These are phyloP conservation scores for Aporophyla lueneburgensis DNA, from an alignment of 2,888 invertebrate species.

Conservation along the genomic window DNA sequence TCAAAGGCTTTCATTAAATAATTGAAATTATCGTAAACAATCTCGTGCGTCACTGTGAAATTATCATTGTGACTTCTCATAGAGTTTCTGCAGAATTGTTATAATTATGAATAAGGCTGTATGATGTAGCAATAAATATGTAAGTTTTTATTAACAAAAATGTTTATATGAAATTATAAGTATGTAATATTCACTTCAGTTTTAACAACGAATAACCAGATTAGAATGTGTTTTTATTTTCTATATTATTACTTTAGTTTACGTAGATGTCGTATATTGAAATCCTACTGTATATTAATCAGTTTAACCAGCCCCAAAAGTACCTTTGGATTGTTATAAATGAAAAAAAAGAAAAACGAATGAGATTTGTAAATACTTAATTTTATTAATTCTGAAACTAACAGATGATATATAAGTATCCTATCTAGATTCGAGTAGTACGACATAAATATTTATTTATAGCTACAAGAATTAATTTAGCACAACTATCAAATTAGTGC, in stretches of 20 bases:
- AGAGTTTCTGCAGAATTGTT: background rate
- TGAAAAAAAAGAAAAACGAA: constrained; percentile 76
- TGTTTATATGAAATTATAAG: background rate
- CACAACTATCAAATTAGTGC: constrained; percentile 67
- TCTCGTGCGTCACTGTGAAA: background rate
- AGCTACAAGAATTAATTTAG: constrained; percentile 88
- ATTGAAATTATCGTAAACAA: background rate
- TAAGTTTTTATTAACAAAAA: background rate
- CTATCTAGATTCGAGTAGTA: constrained; percentile 89
- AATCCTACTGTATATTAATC: background rate
- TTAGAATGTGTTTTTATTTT: background rate
- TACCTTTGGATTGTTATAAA: constrained; percentile 13
- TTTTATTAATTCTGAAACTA: constrained; percentile 91
- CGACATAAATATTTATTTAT: constrained; percentile 87
- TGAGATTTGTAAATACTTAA: constrained; percentile 88
- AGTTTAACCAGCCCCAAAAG: background rate
- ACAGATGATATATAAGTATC: constrained; percentile 90
- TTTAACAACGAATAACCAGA: background rate
- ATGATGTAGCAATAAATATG: background rate
- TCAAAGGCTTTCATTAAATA: background rate
- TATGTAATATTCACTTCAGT: background rate
- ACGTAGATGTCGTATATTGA: background rate
- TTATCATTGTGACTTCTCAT: too few species aligned
- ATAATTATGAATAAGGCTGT: background rate
- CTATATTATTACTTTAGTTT: background rate